Conservation (phyloP, 92 coral and sea anemone species). For the Epizoanthus illoricatus region DNA sequence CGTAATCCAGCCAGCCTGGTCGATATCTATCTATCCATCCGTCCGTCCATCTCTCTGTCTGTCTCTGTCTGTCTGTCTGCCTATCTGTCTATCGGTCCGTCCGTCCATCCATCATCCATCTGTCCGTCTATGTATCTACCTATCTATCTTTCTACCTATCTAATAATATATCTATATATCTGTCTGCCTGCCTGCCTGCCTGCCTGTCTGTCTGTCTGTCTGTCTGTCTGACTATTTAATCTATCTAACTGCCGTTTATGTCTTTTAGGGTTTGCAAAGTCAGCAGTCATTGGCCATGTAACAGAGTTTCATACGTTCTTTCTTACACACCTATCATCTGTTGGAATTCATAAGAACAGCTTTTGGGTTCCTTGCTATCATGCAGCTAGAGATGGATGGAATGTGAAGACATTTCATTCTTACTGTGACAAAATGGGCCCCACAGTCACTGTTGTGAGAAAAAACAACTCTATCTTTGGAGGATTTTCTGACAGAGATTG, state of each 20-base stretch:
- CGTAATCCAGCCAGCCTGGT: no score
- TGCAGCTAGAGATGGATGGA: constrained; percentile 20
- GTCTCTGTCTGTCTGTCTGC: no score
- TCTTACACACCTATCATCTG: constrained; percentile 16
- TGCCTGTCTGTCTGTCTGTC: not conserved
- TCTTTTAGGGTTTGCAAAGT: constrained; percentile 14
- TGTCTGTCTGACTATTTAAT: not conserved
- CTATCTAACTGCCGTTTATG: not conserved
- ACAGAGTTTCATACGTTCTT: constrained; percentile 13
- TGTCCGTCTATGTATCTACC: no score
- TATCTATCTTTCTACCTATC: no score
- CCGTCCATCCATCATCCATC: no score
- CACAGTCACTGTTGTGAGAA: constrained; percentile 42
- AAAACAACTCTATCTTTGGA: constrained; percentile 41
- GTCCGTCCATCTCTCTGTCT: no score
- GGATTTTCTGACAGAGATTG: constrained; percentile 57
- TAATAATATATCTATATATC: accelerated
- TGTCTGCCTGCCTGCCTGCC: no score
- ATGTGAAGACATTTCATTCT: constrained; percentile 12
- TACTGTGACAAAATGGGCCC: constrained; percentile 46
- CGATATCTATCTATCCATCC: no score
- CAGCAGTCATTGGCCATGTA: constrained; percentile 24
- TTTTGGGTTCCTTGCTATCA: constrained; percentile 51
- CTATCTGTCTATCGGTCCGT: no score
- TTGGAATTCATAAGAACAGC: not conserved